phyloP scores from a whole-genome alignment of 2,113 vertebrate genomes.

The Tachuris rubrigastra region DNA sequence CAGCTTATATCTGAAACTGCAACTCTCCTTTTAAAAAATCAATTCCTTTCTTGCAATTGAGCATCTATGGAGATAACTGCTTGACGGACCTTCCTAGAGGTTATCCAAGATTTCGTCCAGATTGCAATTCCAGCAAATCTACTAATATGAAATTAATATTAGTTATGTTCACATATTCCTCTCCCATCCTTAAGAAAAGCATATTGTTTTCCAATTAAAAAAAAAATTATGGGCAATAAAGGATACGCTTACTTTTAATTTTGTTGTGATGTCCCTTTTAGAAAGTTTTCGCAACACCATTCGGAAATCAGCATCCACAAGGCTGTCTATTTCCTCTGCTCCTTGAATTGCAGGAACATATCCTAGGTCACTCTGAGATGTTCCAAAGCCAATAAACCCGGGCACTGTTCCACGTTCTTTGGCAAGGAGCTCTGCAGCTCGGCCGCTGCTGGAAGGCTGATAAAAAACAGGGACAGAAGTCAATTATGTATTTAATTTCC shows the following conservation, averaged over 20 bases:
- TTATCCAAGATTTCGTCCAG: neutral
- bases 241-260: slow-evolving; percentile 84
- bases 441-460: slow-evolving; percentile 94
- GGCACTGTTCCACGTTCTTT: slow-evolving; percentile 91
- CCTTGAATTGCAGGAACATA: slow-evolving; percentile 95
- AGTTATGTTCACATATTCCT: neutral
- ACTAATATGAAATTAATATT: neutral
- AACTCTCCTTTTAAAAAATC: neutral
- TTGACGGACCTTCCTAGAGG: neutral
- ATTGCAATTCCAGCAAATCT: neutral
- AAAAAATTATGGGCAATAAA: neutral
- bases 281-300: slow-evolving; percentile 94
- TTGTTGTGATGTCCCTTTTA: slow-evolving; percentile 92
- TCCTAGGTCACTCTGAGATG: slow-evolving; percentile 83
- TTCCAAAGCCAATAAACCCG: slow-evolving; percentile 92
- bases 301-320: slow-evolving; percentile 95
- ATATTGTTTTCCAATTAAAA: accelerated
- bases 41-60: neutral
- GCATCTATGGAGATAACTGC: accelerated
- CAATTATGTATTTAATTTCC: neutral
- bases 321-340: slow-evolving; percentile 93
- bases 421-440: slow-evolving; percentile 90
- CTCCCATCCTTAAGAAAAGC: neutral
- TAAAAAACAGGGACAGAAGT: neutral
- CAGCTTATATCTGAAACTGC: neutral